Conservation (phyloP, 2,888 invertebrate genomes). For the Tortricodes alternella region DNA sequence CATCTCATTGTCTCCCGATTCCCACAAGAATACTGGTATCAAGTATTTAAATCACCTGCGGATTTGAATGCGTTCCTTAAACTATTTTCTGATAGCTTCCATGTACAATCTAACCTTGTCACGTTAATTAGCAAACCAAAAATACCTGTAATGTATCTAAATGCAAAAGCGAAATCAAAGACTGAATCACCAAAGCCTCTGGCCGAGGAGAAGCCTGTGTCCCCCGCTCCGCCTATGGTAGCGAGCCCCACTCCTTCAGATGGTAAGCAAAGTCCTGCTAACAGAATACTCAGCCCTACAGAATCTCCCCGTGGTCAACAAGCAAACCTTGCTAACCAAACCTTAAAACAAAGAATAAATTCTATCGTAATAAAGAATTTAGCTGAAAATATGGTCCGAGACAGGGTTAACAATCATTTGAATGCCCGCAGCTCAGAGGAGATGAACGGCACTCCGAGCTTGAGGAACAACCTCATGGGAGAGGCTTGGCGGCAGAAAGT, state of each 20-base stretch:
- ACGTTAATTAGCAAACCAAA: constrained; percentile 90
- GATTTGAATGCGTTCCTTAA: constrained; percentile 95
- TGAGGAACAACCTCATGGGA: constrained; percentile 78
- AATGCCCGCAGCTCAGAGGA: constrained; percentile 71
- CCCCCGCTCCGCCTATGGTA: constrained; percentile 63
- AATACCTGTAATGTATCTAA: constrained; percentile 83
- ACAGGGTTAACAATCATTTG: constrained; percentile 74
- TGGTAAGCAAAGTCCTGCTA: constrained; percentile 69
- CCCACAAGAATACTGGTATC: constrained; percentile 90
- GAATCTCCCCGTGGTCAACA: constrained; percentile 77
- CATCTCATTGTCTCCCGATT: constrained; percentile 90
- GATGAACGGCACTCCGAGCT: constrained; percentile 68
- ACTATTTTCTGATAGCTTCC: constrained; percentile 96
- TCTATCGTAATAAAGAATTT: constrained; percentile 93
- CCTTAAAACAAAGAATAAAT: constrained; percentile 93
- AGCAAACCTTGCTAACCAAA: constrained; percentile 86
- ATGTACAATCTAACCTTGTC: constrained; percentile 95
- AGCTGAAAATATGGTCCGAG: constrained; percentile 90
- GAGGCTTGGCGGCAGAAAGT: constrained; percentile 92
- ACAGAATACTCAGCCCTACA: constrained; percentile 77
- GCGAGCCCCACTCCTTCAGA: constrained; percentile 76
- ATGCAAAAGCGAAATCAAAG: constrained; percentile 76
- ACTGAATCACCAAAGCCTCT: constrained; percentile 78
- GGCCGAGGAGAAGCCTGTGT: constrained; percentile 64
- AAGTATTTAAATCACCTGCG: constrained; percentile 94